These are phyloP conservation scores for Pituophis catenifer DNA, from an alignment of 2,113 vertebrate species.

Conservation along the genomic window DNA sequence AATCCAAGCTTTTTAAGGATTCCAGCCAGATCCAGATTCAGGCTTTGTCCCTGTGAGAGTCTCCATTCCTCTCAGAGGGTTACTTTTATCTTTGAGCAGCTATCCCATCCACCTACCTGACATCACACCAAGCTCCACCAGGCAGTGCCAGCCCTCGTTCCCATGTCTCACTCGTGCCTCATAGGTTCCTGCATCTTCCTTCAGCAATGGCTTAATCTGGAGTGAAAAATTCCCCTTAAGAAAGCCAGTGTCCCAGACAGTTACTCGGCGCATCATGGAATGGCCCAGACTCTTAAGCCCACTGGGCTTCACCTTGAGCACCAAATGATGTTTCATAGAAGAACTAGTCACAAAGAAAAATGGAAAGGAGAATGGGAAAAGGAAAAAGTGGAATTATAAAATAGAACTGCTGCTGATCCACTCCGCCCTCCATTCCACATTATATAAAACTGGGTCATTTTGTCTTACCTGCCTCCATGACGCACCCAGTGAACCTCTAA, in stretches of 20 bases:
- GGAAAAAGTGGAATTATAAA: background rate
- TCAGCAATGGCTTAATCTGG: conserved; percentile 16
- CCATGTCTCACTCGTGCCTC: conserved; percentile 22
- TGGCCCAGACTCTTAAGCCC: conserved; percentile 39
- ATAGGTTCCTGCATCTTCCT: background rate
- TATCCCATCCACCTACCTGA: conserved; percentile 49
- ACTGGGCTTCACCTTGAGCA: conserved; percentile 38
- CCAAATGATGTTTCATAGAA: conserved; percentile 29
- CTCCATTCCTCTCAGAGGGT: background rate
- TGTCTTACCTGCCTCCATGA: conserved; percentile 35
- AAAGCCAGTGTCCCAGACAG: conserved; percentile 16
- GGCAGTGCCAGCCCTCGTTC: conserved; percentile 14
- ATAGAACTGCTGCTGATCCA: background rate
- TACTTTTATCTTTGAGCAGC: background rate
- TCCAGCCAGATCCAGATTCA: background rate
- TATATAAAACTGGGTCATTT: background rate
- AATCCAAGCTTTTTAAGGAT: background rate
- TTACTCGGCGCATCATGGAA: conserved; percentile 49
- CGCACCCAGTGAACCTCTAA: conserved; percentile 46
- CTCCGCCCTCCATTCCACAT: background rate
- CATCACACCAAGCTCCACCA: conserved; percentile 46
- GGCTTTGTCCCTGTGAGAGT: fast-evolving
- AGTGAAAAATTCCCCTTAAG: conserved; percentile 52
- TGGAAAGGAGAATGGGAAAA: background rate
- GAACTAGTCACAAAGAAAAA: background rate